Evolutionary conservation across 2,888 invertebrate genomes (phyloP).

Genomic region (Gonocerus acuteangulatus): DNA sequence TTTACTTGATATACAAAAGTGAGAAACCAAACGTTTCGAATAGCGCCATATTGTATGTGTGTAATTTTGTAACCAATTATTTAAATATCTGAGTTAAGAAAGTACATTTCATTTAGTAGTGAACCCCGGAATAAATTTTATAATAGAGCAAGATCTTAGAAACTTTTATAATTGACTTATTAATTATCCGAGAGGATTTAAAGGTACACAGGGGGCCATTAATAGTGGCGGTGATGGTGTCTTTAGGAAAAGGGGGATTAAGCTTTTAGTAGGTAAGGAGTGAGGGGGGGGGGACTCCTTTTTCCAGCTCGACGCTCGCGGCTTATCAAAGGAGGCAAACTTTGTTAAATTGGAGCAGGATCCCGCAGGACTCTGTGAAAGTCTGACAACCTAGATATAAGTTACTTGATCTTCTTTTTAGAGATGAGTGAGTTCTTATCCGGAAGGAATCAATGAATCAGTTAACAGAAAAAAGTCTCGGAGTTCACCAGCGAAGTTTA

Average conservation of each 20-base stretch:
- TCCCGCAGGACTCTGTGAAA: neutral
- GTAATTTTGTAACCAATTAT: too few species aligned
- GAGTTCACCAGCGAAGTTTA: too few species aligned
- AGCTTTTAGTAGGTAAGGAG: slow-evolving; percentile 12
- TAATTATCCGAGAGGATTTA: slow-evolving; percentile 9
- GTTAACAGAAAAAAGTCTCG: too few species aligned
- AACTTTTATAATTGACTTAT: slow-evolving; percentile 14
- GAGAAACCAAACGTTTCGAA: too few species aligned
- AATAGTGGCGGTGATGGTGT: neutral
- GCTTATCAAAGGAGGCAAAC: slow-evolving; percentile 12
- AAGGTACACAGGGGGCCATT: neutral
- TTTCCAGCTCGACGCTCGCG: neutral
- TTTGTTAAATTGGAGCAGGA: slow-evolving; percentile 7
- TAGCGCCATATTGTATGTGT: too few species aligned
- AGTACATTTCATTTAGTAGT: too few species aligned
- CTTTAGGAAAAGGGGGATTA: neutral
- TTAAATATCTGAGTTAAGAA: too few species aligned
- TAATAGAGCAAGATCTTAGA: neutral
- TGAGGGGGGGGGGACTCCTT: neutral
- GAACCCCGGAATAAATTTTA: neutral
- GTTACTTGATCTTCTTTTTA: slow-evolving; percentile 6
- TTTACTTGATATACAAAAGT: too few species aligned
- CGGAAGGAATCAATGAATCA: too few species aligned
- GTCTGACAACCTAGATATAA: neutral
- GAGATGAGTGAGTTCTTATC: too few species aligned